Conservation (phyloP, 2,113 vertebrate genomes). For the Neogobius melanostomus region DNA sequence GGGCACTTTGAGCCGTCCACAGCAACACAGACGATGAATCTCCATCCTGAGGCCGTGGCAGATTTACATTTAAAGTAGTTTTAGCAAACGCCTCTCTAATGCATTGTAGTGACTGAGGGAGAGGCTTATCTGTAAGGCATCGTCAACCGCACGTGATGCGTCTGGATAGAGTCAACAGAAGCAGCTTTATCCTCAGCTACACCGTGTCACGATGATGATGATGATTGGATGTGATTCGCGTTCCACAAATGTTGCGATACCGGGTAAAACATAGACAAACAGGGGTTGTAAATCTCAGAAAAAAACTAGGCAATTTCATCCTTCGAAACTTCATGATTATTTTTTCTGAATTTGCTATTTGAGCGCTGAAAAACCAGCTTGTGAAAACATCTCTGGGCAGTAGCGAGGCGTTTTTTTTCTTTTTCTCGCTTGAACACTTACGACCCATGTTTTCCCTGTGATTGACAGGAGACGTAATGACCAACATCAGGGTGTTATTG, state of each 20-base stretch:
- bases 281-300: no score
- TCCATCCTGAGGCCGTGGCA: slow-evolving; percentile 70
- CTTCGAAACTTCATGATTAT: no score
- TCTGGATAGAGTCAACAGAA: slow-evolving; percentile 50
- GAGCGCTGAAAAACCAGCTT: slow-evolving; percentile 54
- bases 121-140: slow-evolving; percentile 72
- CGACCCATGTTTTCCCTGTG: slow-evolving; percentile 55
- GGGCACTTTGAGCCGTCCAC: slow-evolving; percentile 53
- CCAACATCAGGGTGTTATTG: slow-evolving; percentile 53
- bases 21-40: slow-evolving; percentile 68
- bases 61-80: slow-evolving; percentile 84
- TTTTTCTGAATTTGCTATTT: no score
- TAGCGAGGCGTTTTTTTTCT: slow-evolving; percentile 7
- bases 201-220: slow-evolving; percentile 37
- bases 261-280: not conserved
- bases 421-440: slow-evolving; percentile 22
- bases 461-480: slow-evolving; percentile 65
- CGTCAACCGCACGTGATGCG: slow-evolving; percentile 61
- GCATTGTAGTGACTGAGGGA: slow-evolving; percentile 65
- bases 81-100: slow-evolving; percentile 70
- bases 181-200: slow-evolving; percentile 53
- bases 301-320: not conserved
- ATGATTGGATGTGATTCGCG: no score
- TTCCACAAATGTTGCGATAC: not conserved
- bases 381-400: slow-evolving; percentile 25